These are phyloP conservation scores for Callaeas wilsoni DNA, from an alignment of 2,113 vertebrate genomes.

Conservation along the genomic window DNA sequence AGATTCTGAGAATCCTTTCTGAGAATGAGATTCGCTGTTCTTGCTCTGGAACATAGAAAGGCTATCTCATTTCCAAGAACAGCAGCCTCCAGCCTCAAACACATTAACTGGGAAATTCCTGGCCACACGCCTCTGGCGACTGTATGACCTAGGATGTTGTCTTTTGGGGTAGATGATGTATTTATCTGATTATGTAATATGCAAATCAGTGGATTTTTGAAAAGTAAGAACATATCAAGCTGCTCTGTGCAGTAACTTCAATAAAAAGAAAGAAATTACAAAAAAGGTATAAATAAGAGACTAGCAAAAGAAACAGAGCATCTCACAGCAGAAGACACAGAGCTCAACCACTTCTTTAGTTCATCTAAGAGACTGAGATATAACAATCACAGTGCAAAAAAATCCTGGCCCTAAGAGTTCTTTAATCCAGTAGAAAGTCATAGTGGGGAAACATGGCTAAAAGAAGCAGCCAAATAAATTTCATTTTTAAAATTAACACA, in stretches of 20 bases:
- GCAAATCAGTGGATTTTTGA: rapidly evolving
- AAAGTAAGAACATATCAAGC: not conserved
- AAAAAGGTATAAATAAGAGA: not conserved
- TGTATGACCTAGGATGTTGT: not conserved
- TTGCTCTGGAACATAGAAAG: not conserved
- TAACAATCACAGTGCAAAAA: not conserved
- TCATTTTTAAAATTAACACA: not conserved
- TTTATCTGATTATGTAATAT: not conserved
- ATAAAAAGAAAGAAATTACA: not conserved
- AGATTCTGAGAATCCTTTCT: not conserved
- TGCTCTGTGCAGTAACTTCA: not conserved
- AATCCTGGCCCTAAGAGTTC: not conserved
- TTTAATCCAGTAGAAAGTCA: not conserved
- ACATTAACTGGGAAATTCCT: not conserved
- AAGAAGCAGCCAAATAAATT: not conserved
- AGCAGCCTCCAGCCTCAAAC: not conserved
- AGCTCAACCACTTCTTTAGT: not conserved
- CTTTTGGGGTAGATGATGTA: not conserved
- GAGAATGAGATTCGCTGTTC: not conserved
- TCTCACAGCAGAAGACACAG: not conserved
- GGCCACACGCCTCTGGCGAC: not conserved
- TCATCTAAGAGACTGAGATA: not conserved
- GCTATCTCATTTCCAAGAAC: not conserved
- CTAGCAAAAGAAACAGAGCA: not conserved
- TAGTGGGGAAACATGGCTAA: not conserved